Evolutionary conservation across 2,888 invertebrate species (phyloP), one percentile per base, ranked within the genome.

Genomic region (Brachypalpus laphriformis): DNA sequence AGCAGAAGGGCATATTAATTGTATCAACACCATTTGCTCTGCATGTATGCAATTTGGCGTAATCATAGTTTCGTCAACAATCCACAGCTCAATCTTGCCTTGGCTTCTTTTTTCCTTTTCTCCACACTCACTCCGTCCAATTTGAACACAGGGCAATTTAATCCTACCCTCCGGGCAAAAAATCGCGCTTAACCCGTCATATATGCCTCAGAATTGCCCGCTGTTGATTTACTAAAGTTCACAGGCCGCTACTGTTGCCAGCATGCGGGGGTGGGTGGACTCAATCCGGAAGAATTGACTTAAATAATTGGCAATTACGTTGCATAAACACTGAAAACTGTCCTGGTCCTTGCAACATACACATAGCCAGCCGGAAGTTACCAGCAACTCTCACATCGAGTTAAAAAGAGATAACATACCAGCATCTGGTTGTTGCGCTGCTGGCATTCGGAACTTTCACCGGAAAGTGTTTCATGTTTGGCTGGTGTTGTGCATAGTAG

Each of bases 211-310:
- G n/a, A 54, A 45, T 31, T 7, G 22, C n/a, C 51, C 63, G 42
- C 34, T 70, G 59, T 70, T 77, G 77, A 77, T 77, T 77, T 77
- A 77, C 68, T 77, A 70, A 77, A 54, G 59, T 77, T 34, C 51
- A 51, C 59, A 61, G 14, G 34, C 66, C 49, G 37, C 61, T 45
- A 18, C 68, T n/a, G n/a, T n/a, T n/a, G n/a, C n/a, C n/a, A n/a
- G n/a, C 42, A 40, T 42, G 16, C 49, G 28, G 16, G 42, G 76
- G n/a, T n/a, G 11, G 37, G 5, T 11, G 49, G n/a, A 45, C 68
- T 34, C 77, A 77, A 77, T 70, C 77, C 77, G 68, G 77, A 77
- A 77, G 77, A 77, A 77, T 70, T 77, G 77, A 77, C 77, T 70
- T 77, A 68, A 68, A 77, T 77, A 77, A 77, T 77, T 77, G 77